Evolutionary conservation across 2,797 vertebrate species (phyloP).

Genomic region (Micrastur ruficollis): DNA sequence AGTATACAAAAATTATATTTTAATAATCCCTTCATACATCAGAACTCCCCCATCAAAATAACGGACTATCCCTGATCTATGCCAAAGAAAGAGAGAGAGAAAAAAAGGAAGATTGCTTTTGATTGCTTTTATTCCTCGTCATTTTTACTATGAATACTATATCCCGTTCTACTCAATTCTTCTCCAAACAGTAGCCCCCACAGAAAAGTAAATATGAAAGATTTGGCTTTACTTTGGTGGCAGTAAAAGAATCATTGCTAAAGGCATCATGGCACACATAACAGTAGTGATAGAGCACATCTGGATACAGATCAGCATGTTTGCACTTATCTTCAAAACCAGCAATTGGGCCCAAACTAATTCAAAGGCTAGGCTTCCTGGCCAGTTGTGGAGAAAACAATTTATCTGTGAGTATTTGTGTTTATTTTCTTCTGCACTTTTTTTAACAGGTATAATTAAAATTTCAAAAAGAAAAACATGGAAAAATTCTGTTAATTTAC

Average conservation of each 20-base stretch:
- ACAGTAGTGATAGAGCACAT: background rate
- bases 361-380: background rate
- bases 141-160: background rate
- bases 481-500: background rate
- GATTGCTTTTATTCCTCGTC: rapidly evolving
- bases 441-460: background rate
- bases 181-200: background rate
- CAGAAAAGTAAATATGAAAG: background rate
- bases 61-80: background rate
- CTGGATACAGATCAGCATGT: background rate
- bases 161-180: background rate
- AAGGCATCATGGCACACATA: background rate
- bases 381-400: background rate
- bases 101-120: too few relatives aligned
- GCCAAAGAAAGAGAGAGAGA: background rate
- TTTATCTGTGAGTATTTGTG: background rate
- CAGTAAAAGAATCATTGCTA: background rate
- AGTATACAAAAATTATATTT: background rate
- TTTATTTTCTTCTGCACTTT: background rate
- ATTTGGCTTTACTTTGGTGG: background rate
- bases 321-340: background rate
- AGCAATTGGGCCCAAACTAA: too few relatives aligned
- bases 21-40: background rate
- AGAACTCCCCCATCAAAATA: background rate
- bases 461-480: rapidly evolving